These are phyloP conservation scores for Sorex maritimensis DNA, from an alignment of 2,797 vertebrate species.

Conservation along the genomic window DNA sequence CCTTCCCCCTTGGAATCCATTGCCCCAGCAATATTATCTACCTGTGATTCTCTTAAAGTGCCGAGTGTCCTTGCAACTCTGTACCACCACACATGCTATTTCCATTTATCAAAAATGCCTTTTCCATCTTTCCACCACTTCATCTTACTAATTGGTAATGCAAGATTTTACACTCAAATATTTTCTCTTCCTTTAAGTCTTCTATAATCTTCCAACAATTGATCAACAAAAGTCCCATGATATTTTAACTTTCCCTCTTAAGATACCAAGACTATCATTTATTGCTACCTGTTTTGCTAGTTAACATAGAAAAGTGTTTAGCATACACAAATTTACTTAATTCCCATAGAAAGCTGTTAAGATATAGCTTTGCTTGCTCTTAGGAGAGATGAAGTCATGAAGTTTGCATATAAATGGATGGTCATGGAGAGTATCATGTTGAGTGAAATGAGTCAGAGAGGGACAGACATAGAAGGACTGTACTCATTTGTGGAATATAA, in stretches of 20 bases:
- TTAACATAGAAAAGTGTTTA: neutral
- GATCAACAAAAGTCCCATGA: too few relatives aligned
- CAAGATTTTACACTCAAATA: neutral
- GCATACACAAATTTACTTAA: neutral
- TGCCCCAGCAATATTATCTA: neutral
- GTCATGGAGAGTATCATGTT: too few relatives aligned
- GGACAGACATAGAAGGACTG: too few relatives aligned
- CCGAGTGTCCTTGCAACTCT: neutral
- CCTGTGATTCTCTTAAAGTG: neutral
- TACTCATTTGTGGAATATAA: too few relatives aligned
- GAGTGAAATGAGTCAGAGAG: too few relatives aligned
- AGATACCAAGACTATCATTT: neutral
- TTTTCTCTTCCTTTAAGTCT: neutral
- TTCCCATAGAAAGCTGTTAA: constrained; percentile 35
- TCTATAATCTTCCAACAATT: neutral
- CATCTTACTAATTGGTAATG: constrained; percentile 16
- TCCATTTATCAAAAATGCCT: neutral
- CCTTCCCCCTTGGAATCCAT: rapidly evolving
- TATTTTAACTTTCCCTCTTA: neutral
- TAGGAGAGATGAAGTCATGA: too few relatives aligned
- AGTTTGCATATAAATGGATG: too few relatives aligned
- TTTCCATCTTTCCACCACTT: neutral
- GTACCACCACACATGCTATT: neutral
- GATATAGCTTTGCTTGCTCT: neutral
- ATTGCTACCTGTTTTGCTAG: neutral